Base-by-base conservation (phyloP, 2,113 vertebrate genomes). In the Labeo catla region DNA sequence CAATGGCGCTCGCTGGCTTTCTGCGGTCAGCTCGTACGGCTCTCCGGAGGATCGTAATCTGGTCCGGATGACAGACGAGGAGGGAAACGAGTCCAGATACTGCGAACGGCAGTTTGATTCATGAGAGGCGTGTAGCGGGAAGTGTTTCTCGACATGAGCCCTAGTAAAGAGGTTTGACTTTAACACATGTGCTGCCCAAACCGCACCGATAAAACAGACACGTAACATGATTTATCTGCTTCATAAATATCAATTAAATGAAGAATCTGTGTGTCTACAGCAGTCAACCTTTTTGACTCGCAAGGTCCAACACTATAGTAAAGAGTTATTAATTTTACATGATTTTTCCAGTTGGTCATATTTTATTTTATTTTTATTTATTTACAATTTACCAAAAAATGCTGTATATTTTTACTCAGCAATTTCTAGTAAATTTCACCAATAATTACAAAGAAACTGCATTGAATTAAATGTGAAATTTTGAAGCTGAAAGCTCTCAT, bases 91-190 rank as follows among this genome's bases (percentile, higher is more conserved):
- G 82, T 85, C 85, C 78, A 85, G 61, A 12, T 65, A 5, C 57
- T 65, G 52, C 4, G 16, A 57, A 16, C 52, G 16, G 15, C 5
- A 57, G 65, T 84, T 79, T 84, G 85, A 89, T 89, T 91, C 86
- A 87, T 87, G 87, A 54, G 81, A 84, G 85, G 28, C 4, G 61
- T 59, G 54, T 6, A 2, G 28, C 54, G 6, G 19, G 54, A 19
- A 19, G 54, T 57, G 57, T 59, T 21, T 59, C 57, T 21, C 19
- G 19, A 54, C 52, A 54, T 16, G 52, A 54, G 13, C 5, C 4
- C 13, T 54, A n/a, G 21, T n/a, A n/a, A 61, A 61, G 59, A 65
- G n/a, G 10, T 12, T 6, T 8, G 13, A 13, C 13, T 54, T 54
- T 54, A 54, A 15, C 52, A 54, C 15, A 52, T 52, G 15, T 59